These are phyloP conservation scores for Gallinago paraguaiae DNA, from an alignment of 2,113 vertebrate genomes.

Conservation along the genomic window DNA sequence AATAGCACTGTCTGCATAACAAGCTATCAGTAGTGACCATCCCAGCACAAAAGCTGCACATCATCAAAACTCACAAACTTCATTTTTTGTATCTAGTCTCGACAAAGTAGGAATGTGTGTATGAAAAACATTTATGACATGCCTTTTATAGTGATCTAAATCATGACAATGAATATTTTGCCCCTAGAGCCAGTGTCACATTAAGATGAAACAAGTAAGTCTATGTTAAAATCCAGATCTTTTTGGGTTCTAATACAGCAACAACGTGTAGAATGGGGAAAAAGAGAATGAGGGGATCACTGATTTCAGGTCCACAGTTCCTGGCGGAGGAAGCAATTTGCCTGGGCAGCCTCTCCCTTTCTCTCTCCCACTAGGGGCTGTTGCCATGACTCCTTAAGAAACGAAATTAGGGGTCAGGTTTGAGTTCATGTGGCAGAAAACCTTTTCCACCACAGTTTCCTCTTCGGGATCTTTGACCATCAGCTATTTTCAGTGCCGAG, in stretches of 20 bases:
- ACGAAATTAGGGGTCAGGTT: slow-evolving; percentile 44
- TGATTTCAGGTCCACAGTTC: neutral
- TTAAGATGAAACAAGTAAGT: neutral
- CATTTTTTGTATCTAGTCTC: neutral
- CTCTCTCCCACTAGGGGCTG: neutral
- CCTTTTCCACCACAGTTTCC: slow-evolving; percentile 1
- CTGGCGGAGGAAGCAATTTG: neutral
- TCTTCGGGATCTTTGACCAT: neutral
- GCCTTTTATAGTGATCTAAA: neutral
- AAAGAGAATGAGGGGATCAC: neutral
- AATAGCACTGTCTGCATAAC: neutral
- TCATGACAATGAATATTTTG: neutral
- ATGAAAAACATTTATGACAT: neutral
- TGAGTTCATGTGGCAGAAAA: slow-evolving; percentile 55
- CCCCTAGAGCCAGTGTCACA: neutral
- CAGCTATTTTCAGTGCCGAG: slow-evolving; percentile 33
- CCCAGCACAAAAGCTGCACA: neutral
- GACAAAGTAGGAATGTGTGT: neutral
- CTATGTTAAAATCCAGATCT: neutral
- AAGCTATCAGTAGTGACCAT: neutral
- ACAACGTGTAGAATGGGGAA: neutral
- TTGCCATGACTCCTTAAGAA: slow-evolving; percentile 59
- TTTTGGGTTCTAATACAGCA: neutral
- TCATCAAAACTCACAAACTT: neutral
- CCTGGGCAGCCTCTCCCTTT: neutral